A percentile compares a stretch with the other conserved stretches of the same genome.
phyloP scores from a whole-genome alignment of 2,113 vertebrate genomes.

The Sorex fumeus region DNA sequence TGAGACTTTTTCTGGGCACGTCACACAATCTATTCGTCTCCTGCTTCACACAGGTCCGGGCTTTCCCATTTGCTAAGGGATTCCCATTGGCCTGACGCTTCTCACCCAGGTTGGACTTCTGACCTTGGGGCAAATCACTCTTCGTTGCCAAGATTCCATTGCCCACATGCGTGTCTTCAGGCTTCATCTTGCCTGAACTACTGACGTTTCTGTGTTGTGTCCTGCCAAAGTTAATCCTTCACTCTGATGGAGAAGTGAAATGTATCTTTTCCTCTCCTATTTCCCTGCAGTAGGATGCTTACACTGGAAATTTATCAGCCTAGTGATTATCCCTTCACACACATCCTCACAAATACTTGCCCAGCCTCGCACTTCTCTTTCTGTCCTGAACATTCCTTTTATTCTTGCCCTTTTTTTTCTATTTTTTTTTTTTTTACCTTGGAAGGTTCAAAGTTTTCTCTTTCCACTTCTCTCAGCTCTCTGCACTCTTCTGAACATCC shows the following conservation, averaged over 20 bases:
- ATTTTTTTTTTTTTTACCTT: not conserved
- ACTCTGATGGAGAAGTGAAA: not conserved
- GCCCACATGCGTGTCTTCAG: not conserved
- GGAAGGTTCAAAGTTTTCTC: not conserved
- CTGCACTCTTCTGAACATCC: not conserved
- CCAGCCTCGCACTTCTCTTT: not conserved
- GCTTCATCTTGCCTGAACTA: not conserved
- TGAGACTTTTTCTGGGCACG: conserved; percentile 4
- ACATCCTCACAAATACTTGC: not conserved
- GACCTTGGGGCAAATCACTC: not conserved
- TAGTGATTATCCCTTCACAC: not conserved
- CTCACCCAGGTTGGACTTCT: not conserved
- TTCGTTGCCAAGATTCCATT: not conserved
- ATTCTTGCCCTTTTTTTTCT: not conserved
- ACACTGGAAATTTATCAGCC: not conserved
- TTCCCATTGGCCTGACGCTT: not conserved
- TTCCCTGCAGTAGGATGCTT: not conserved
- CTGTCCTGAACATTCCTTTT: not conserved
- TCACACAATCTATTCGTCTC: not conserved
- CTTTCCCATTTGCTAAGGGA: not conserved
- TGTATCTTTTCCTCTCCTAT: not conserved
- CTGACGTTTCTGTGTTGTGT: not conserved
- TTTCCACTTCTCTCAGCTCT: not conserved
- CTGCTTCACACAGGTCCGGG: not conserved
- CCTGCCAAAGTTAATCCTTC: not conserved